Percentiles rank a stretch among this genome's conserved stretches.
Conservation (phyloP, 2,113 vertebrate genomes). For the Corythoichthys intestinalis region DNA sequence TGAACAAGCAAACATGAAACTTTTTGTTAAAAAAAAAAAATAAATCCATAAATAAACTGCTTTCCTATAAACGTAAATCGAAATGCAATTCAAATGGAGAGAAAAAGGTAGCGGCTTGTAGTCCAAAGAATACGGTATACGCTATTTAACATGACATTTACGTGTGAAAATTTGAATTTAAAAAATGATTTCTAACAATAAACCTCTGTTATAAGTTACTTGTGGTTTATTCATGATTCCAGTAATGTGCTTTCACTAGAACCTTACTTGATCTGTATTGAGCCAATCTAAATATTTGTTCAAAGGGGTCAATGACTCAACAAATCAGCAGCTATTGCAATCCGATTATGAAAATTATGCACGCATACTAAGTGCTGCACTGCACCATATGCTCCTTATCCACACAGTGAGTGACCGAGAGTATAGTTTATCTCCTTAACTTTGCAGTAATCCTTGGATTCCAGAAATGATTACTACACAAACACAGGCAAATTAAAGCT, state of each 20-base stretch:
- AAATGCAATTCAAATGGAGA: too few relatives aligned
- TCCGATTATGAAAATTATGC: neutral
- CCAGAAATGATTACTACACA: too few relatives aligned
- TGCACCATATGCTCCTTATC: neutral
- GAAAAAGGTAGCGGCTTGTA: too few relatives aligned
- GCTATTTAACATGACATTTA: neutral
- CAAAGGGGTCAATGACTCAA: neutral
- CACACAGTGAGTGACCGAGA: neutral
- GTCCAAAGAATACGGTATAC: too few relatives aligned
- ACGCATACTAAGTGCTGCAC: neutral
- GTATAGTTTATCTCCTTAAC: neutral
- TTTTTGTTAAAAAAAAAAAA: too few relatives aligned
- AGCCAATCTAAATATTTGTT: neutral
- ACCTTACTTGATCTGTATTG: neutral
- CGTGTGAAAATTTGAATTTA: neutral
- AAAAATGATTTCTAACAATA: too few relatives aligned
- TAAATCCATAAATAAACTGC: too few relatives aligned
- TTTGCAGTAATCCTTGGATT: neutral
- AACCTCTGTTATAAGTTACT: neutral
- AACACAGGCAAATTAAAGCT: too few relatives aligned
- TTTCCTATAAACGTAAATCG: too few relatives aligned
- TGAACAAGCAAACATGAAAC: too few relatives aligned
- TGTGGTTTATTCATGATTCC: neutral
- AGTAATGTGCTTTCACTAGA: neutral
- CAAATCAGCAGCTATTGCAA: conserved; percentile 4